Evolutionary conservation across 2,113 vertebrate species (phyloP).

Genomic region (Saimiri boliviensis): DNA sequence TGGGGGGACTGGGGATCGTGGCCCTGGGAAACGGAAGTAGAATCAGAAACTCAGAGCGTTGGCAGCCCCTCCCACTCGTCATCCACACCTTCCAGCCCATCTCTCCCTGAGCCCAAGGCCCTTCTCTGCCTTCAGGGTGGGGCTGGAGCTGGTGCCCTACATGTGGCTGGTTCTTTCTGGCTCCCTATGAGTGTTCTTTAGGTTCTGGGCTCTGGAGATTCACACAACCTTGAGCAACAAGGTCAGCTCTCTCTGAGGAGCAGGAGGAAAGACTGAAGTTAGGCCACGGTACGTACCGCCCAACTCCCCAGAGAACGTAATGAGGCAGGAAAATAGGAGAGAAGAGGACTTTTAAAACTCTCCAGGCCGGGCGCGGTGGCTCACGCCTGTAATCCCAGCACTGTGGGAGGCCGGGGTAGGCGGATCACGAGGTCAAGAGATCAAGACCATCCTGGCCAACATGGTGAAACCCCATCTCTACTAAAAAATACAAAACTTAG

Average conservation of each 20-base stretch:
- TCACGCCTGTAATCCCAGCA: neutral
- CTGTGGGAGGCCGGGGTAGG: too few species aligned
- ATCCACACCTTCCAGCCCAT: too few species aligned
- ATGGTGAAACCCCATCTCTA: too few species aligned
- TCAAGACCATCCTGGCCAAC: too few species aligned
- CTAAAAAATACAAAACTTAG: too few species aligned
- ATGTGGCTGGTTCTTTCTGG: neutral
- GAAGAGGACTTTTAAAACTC: neutral
- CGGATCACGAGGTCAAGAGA: too few species aligned
- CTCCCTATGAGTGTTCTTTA: neutral
- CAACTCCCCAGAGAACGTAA: neutral
- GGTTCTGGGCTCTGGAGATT: neutral
- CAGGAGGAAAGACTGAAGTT: neutral
- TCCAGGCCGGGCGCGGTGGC: neutral
- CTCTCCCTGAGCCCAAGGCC: neutral
- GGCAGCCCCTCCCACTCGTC: rapidly evolving
- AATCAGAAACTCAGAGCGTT: neutral
- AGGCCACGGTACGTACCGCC: neutral
- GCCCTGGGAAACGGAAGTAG: constrained; percentile 33
- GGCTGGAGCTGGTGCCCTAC: rapidly evolving
- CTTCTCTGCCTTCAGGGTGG: neutral
- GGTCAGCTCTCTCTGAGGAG: neutral
- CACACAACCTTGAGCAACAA: neutral
- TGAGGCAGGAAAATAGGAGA: neutral
- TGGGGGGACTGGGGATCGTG: neutral